phyloP scores from a whole-genome alignment of 2,888 invertebrate genomes.

The Xylota sylvarum region DNA sequence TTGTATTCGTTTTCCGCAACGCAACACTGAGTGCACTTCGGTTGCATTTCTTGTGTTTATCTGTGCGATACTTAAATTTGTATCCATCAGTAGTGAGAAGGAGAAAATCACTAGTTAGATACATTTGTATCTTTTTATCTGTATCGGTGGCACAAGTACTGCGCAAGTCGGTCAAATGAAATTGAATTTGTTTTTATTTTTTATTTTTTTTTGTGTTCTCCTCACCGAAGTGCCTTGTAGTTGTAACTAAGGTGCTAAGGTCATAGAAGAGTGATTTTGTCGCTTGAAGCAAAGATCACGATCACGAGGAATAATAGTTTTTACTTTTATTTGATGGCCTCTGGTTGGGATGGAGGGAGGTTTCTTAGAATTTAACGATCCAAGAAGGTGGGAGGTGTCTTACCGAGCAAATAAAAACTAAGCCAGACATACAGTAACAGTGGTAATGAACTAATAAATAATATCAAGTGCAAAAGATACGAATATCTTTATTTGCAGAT shows the following conservation, averaged over 20 bases:
- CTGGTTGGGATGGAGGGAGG: background rate
- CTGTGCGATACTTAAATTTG: constrained; percentile 47
- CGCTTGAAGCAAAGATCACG: constrained; percentile 45
- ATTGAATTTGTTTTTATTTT: constrained; percentile 59
- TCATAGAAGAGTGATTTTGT: constrained; percentile 75
- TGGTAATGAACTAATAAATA: constrained; percentile 70
- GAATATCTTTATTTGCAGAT: constrained; percentile 63
- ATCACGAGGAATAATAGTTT: constrained; percentile 1
- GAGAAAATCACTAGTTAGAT: constrained; percentile 45
- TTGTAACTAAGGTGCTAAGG: constrained; percentile 47
- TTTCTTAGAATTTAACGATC: constrained; percentile 41
- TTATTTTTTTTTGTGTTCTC: constrained; percentile 21
- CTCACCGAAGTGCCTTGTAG: too few species aligned
- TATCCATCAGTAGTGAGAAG: constrained; percentile 57
- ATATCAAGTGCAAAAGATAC: constrained; percentile 76
- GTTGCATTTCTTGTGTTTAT: constrained; percentile 31
- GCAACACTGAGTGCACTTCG: constrained; percentile 43
- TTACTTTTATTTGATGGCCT: constrained; percentile 42
- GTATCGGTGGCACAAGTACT: constrained; percentile 20
- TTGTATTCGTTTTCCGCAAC: constrained; percentile 39
- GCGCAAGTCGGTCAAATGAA: constrained; percentile 76
- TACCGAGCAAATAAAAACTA: background rate
- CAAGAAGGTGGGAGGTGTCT: constrained; percentile 25
- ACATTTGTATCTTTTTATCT: constrained; percentile 11
- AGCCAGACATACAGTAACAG: background rate